Percentiles rank a stretch among this genome's conserved stretches.
These are phyloP conservation scores for Gnathonemus longibarbis DNA, from an alignment of 2,113 vertebrate species.

Conservation along the genomic window DNA sequence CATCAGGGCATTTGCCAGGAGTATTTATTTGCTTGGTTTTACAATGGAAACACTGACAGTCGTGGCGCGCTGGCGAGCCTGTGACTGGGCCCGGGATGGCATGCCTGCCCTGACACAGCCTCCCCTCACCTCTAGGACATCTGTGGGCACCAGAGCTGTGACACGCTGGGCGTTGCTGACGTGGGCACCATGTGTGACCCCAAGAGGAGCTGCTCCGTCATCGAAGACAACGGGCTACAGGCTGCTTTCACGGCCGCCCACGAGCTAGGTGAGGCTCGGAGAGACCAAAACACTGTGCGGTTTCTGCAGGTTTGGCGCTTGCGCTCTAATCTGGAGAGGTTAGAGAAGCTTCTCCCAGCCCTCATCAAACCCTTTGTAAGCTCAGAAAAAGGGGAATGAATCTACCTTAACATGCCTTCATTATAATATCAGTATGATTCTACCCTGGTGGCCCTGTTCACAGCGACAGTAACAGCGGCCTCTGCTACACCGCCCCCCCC, in stretches of 20 bases:
- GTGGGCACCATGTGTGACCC: constrained; percentile 91
- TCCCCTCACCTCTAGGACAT: constrained; percentile 67
- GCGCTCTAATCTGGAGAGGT: neutral
- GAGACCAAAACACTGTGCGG: no score
- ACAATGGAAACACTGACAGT: constrained; percentile 43
- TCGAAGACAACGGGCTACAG: constrained; percentile 88
- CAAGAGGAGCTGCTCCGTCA: constrained; percentile 89
- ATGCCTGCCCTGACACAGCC: neutral
- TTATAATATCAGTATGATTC: neutral
- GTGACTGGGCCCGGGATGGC: neutral
- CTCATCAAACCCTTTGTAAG: neutral
- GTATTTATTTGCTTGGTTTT: constrained; percentile 45
- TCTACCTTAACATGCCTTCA: neutral
- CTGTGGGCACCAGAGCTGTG: constrained; percentile 82
- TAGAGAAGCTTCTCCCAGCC: neutral
- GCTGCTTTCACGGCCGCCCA: constrained; percentile 88
- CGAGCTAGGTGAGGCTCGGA: constrained; percentile 69
- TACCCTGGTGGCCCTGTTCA: neutral
- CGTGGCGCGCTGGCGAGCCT: constrained; percentile 24
- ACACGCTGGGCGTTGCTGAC: constrained; percentile 85
- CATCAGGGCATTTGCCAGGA: constrained; percentile 17
- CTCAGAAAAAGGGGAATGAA: neutral
- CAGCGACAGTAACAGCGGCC: neutral
- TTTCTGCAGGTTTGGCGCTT: neutral
- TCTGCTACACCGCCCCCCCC: neutral